Evolutionary conservation across 2,888 invertebrate genomes (phyloP).

Genomic region (Cataglyphis albicans): DNA sequence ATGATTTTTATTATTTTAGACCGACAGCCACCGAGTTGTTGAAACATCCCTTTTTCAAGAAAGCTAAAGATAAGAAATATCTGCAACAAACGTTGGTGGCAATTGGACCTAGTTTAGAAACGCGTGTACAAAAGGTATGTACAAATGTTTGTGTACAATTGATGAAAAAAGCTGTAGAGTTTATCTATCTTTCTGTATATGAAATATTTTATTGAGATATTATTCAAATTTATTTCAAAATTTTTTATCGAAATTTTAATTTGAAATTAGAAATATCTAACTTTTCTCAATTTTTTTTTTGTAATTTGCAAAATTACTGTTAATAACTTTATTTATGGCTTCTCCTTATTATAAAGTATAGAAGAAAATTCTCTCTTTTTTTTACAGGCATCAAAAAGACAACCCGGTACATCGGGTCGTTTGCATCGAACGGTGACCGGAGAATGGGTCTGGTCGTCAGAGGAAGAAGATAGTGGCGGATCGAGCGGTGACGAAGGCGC

Average conservation of each 20-base stretch:
- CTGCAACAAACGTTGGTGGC: slow-evolving; percentile 94
- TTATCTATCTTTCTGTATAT: not conserved
- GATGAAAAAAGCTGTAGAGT: not conserved
- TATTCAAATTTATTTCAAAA: slow-evolving; percentile 11
- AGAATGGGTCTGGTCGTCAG: slow-evolving; percentile 99
- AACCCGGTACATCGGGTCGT: slow-evolving; percentile 92
- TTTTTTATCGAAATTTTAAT: slow-evolving; percentile 2
- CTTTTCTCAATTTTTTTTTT: not conserved
- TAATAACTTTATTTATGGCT: not conserved
- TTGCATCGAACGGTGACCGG: slow-evolving; percentile 97
- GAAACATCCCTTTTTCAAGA: slow-evolving; percentile 99
- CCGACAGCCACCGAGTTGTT: slow-evolving; percentile 98
- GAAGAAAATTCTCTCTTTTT: slow-evolving; percentile 12
- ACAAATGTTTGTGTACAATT: slow-evolving; percentile 60
- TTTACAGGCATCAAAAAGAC: slow-evolving; percentile 90
- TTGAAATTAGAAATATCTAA: not conserved
- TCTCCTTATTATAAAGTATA: slow-evolving; percentile 1
- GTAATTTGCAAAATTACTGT: not conserved
- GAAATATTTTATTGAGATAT: not conserved
- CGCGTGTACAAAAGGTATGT: slow-evolving; percentile 94
- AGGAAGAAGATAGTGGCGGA: slow-evolving; percentile 92
- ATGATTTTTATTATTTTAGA: slow-evolving; percentile 81
- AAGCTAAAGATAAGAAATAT: slow-evolving; percentile 97
- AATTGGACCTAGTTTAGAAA: slow-evolving; percentile 95
- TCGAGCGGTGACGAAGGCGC: slow-evolving; percentile 87